These are phyloP conservation scores for Drosophila azteca DNA, from an alignment of 1,140 invertebrate genomes.

Conservation along the genomic window DNA sequence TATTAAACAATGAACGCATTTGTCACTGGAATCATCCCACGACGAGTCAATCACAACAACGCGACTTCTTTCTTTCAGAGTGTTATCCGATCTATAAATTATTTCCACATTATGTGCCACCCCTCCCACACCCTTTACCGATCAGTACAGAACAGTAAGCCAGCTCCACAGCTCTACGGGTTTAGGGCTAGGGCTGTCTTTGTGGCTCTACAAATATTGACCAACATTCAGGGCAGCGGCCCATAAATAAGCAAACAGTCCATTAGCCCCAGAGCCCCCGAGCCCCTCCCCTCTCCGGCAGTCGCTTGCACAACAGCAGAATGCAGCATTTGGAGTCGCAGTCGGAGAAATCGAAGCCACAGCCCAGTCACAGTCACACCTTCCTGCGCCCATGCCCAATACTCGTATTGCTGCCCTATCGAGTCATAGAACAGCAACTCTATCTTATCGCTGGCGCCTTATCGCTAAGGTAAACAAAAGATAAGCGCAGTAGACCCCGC, in stretches of 20 bases:
- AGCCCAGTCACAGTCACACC: conserved; percentile 24
- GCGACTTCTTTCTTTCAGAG: conserved; percentile 17
- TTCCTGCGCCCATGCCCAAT: no score
- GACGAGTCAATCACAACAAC: not conserved
- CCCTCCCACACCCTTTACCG: not conserved
- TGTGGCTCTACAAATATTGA: conserved; percentile 50
- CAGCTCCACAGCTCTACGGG: not conserved
- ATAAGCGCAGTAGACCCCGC: conserved; percentile 17
- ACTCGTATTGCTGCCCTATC: conserved; percentile 21
- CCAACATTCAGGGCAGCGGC: conserved; percentile 51
- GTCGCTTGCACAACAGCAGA: conserved; percentile 51
- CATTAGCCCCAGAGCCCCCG: conserved; percentile 40
- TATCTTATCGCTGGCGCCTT: conserved; percentile 57
- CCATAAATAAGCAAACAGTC: conserved; percentile 62
- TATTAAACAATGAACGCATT: conserved; percentile 35
- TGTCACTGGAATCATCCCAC: conserved; percentile 15
- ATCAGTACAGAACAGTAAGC: conserved; percentile 17
- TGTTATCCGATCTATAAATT: conserved; percentile 53
- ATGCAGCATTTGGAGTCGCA: conserved; percentile 22
- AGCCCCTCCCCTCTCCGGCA: no score
- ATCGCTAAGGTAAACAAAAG: conserved; percentile 52
- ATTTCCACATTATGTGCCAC: conserved; percentile 48
- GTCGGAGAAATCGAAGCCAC: conserved; percentile 42
- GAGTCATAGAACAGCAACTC: conserved; percentile 20
- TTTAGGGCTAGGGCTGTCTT: conserved; percentile 1